Evolutionary conservation across 2,888 invertebrate species (phyloP).

Genomic region (Beris chalybata): DNA sequence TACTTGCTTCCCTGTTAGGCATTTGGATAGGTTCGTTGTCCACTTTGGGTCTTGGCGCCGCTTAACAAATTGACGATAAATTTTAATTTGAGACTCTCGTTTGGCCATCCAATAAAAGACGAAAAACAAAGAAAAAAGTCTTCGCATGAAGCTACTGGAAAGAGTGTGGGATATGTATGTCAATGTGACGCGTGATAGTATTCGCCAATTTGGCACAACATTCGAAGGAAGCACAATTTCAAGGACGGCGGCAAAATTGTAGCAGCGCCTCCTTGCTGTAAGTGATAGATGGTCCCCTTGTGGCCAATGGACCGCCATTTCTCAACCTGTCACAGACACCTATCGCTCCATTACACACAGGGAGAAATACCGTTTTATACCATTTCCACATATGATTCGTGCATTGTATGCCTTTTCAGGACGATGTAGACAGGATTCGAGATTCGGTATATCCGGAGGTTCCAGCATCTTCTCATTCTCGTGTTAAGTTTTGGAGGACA

Average conservation of each 20-base stretch:
- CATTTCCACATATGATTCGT: background rate
- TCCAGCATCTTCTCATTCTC: no score
- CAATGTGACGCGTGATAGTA: constrained; percentile 4
- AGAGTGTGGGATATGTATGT: constrained; percentile 12
- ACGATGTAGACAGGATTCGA: no score
- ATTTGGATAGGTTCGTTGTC: background rate
- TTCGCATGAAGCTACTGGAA: constrained; percentile 10
- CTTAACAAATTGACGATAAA: constrained; percentile 37
- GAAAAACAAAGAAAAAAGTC: constrained; percentile 1
- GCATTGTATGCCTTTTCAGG: no score
- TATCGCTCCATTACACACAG: constrained; percentile 41
- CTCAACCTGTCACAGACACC: constrained; percentile 44
- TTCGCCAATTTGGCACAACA: background rate
- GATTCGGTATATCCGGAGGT: no score
- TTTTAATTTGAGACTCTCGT: constrained; percentile 32
- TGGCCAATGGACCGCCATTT: constrained; percentile 44
- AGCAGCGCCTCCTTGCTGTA: constrained; percentile 36
- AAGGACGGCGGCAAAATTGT: constrained; percentile 37
- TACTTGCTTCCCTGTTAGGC: background rate
- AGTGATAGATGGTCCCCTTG: constrained; percentile 44
- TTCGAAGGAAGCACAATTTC: constrained; percentile 31
- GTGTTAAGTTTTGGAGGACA: no score
- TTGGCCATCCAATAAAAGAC: constrained; percentile 1
- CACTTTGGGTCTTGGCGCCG: constrained; percentile 2
- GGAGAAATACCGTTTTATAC: constrained; percentile 7